Evolutionary conservation across 2,113 vertebrate species (phyloP).

Genomic region (Lycaon pictus): DNA sequence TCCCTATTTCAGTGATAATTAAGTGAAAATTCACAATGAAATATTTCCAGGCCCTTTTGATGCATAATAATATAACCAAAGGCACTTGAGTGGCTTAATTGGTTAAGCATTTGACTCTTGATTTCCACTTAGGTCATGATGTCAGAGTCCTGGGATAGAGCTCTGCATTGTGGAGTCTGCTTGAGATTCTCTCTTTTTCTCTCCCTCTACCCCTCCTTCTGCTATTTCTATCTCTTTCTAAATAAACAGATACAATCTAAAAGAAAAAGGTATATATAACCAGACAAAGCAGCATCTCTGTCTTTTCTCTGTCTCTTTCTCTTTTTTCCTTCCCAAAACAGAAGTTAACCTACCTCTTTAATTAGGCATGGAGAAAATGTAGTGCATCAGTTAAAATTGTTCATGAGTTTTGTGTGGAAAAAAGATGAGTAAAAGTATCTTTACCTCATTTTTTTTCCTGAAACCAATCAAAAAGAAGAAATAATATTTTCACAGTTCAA

Average conservation of each 20-base stretch:
- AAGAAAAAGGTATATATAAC: not conserved
- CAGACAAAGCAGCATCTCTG: not conserved
- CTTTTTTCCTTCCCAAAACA: not conserved
- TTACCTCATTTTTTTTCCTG: not conserved
- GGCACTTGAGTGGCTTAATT: not conserved
- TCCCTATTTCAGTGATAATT: not conserved
- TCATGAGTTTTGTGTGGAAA: not conserved
- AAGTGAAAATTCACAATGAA: not conserved
- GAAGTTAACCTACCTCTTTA: not conserved
- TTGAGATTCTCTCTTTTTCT: not conserved
- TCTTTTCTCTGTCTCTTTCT: not conserved
- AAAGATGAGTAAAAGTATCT: not conserved
- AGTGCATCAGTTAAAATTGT: not conserved
- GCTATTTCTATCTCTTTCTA: not conserved
- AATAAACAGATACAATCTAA: not conserved
- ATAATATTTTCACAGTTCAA: not conserved
- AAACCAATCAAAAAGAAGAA: not conserved
- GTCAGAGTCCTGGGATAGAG: not conserved
- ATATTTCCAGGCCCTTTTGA: not conserved
- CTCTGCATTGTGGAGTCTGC: not conserved
- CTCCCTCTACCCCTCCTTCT: not conserved
- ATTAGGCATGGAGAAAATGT: not conserved
- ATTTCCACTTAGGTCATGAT: not conserved
- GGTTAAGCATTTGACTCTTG: not conserved
- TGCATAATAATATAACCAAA: not conserved